Evolutionary conservation across 2,797 vertebrate genomes (phyloP).

Genomic region (Anniella stebbinsi): DNA sequence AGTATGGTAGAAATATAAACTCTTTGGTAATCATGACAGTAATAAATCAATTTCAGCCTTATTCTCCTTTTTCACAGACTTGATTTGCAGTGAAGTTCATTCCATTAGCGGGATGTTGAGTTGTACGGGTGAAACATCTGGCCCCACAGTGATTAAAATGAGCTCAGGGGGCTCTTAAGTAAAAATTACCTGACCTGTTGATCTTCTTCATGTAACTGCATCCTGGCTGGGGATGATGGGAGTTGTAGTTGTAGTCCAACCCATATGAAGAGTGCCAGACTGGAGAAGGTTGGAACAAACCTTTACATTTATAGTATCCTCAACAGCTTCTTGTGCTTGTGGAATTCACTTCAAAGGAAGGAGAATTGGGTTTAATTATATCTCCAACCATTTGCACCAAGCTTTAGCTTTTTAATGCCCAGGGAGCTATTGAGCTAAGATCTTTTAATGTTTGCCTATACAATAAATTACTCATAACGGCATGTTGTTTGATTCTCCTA

Average conservation of each 20-base stretch:
- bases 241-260: too few species aligned
- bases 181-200: background rate
- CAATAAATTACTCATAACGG: slow-evolving; percentile 21
- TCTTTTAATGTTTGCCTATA: slow-evolving; percentile 28
- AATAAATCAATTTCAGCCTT: background rate
- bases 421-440: background rate
- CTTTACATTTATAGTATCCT: background rate
- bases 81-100: background rate
- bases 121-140: background rate
- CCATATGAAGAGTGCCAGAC: too few species aligned
- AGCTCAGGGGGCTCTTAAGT: background rate
- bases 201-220: too few species aligned
- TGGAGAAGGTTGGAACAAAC: background rate
- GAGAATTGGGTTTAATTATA: background rate
- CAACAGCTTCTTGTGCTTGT: background rate
- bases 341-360: background rate
- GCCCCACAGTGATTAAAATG: background rate
- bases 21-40: background rate
- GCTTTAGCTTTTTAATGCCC: background rate
- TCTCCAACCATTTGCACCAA: background rate
- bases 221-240: too few species aligned
- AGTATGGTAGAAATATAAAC: background rate
- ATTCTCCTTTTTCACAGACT: background rate
- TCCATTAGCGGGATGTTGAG: background rate
- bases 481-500: slow-evolving; percentile 22